Base-by-base conservation (phyloP, 1,140 invertebrate genomes). In the Pseudoatta argentina region DNA sequence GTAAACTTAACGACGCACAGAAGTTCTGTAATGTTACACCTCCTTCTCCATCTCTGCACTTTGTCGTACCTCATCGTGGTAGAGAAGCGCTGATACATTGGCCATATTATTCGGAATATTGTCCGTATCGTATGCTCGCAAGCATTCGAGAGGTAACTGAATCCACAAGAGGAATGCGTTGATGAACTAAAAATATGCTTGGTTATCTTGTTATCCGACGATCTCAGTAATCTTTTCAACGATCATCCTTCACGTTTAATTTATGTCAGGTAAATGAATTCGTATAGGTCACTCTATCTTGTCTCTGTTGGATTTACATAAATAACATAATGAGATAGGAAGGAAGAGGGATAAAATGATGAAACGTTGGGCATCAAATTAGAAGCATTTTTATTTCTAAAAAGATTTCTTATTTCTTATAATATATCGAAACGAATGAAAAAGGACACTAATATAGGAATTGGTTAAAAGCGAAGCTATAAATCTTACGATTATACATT, bases 11-110 rank as follows among this genome's bases (percentile, higher is more conserved):
- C 57, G 79, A 75, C 53, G 61, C 75, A 72, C 79, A 30, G 75
- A 66, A 91, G 66, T 88, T 88, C 77, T 77, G 88, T 91, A 91
- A 91, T 81, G 86, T 91, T 90, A 91, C 86, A 90, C 89, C 89
- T 75, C n/a, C 72, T 61, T 72, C 63, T 55, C 77, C 39, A 73
- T 90, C 73, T 57, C 48, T 30, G 27, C 16, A 51, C 44, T 21
- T 27, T 75, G 57, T 66, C 88, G 82, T 90, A 53, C 39, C 39
- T 90, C 82, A 75, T 78, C 73, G 69, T 86, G 81, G 30, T 39
- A 30, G 34, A 61, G 51, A 57, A 69, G 39, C 63, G 44, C 18
- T 57, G 76, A 75, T 72, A 88, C 86, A 67, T 63, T 75, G 73
- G 86, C 87, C 89, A 82, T 73, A 78, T 86, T 53, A 57, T 78